Evolutionary conservation across 2,888 invertebrate species (phyloP).

Genomic region (Cordilura impudica): DNA sequence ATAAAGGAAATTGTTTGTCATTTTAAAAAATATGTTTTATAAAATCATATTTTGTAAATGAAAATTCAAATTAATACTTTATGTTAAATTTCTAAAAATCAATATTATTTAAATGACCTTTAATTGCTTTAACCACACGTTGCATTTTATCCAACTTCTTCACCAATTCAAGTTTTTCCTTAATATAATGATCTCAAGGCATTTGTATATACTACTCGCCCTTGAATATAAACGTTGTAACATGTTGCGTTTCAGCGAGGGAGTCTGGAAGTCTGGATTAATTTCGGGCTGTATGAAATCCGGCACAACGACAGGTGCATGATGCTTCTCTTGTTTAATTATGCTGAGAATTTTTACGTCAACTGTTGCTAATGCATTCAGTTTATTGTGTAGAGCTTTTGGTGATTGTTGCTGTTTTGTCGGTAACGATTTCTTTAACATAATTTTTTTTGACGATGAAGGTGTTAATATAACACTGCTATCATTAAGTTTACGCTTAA

Average conservation of each 20-base stretch:
- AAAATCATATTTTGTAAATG: neutral
- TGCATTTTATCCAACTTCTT: slow-evolving; percentile 68
- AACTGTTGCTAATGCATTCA: neutral
- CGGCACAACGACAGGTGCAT: too few species aligned
- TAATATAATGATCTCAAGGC: slow-evolving; percentile 71
- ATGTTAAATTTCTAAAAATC: slow-evolving; percentile 26
- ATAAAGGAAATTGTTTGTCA: too few species aligned
- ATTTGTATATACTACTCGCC: too few species aligned
- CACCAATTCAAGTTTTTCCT: slow-evolving; percentile 69
- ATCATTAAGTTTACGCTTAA: too few species aligned
- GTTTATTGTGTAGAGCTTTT: too few species aligned
- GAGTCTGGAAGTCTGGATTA: slow-evolving; percentile 10
- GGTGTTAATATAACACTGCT: too few species aligned
- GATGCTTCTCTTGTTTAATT: neutral
- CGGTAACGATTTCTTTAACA: too few species aligned
- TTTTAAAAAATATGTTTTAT: too few species aligned
- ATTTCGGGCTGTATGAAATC: slow-evolving; percentile 19
- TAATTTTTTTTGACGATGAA: neutral
- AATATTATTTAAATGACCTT: too few species aligned
- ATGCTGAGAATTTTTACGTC: neutral
- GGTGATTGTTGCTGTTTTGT: too few species aligned
- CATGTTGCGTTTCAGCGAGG: slow-evolving; percentile 64
- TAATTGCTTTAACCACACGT: too few species aligned
- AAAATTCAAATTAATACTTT: neutral
- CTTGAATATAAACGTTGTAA: too few species aligned